These are phyloP conservation scores for Trachelus iudaicus DNA, from an alignment of 2,888 invertebrate species.

Conservation along the genomic window DNA sequence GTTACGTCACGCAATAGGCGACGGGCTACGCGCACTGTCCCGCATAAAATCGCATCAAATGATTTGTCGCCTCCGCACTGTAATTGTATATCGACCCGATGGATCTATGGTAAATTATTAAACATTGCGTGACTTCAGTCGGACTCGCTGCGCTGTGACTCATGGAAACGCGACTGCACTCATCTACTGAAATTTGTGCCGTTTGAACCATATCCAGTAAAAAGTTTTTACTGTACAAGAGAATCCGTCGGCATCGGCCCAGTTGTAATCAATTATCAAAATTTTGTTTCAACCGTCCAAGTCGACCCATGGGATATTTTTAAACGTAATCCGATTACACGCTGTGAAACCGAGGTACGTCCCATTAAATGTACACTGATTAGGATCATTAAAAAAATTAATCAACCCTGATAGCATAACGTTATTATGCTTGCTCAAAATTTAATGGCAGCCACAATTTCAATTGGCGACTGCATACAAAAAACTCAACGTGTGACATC, in stretches of 20 bases:
- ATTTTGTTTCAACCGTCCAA: not conserved
- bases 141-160: not conserved
- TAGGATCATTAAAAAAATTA: not conserved
- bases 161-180: not conserved
- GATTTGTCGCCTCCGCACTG: not conserved
- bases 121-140: conserved; percentile 18
- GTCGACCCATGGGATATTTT: not conserved
- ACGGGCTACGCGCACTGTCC: conserved; percentile 7
- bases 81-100: conserved; percentile 16
- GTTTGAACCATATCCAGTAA: not conserved
- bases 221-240: not conserved
- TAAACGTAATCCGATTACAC: not conserved
- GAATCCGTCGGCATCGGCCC: not conserved
- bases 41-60: not conserved
- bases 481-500: not conserved
- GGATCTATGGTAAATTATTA: conserved; percentile 29
- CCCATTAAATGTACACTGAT: not conserved
- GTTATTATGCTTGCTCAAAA: not conserved
- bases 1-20: not conserved
- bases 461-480: not conserved
- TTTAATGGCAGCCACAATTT: not conserved
- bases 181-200: not conserved
- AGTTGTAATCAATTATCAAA: not conserved
- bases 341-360: not conserved
- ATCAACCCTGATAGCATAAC: not conserved